Conservation (phyloP, 2,113 vertebrate species). For the Megaptera novaeangliae region DNA sequence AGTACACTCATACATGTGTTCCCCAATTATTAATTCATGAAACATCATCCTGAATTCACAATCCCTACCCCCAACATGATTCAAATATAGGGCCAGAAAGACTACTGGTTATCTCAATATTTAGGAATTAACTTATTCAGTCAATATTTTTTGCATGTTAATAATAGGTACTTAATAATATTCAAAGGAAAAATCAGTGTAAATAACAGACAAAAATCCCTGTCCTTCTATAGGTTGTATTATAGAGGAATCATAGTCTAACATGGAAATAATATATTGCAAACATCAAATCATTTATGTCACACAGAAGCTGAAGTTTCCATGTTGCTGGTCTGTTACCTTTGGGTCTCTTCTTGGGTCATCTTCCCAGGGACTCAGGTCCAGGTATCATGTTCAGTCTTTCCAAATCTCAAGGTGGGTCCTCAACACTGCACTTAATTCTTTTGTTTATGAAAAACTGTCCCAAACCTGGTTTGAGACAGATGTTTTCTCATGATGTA, state of each 20-base stretch:
- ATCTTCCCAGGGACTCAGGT: neutral
- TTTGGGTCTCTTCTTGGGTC: neutral
- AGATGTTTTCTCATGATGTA: slow-evolving; percentile 15
- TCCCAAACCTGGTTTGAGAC: neutral
- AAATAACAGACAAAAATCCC: neutral
- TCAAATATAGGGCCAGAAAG: neutral
- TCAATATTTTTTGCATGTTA: neutral
- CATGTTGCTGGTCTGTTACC: too few species aligned
- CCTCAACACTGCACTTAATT: neutral
- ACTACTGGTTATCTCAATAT: neutral
- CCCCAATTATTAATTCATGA: neutral
- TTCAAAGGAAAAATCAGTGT: neutral
- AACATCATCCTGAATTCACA: neutral
- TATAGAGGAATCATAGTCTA: neutral
- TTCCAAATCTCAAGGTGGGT: neutral
- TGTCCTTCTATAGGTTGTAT: neutral
- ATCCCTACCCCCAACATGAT: neutral
- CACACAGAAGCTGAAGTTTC: neutral
- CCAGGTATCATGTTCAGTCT: neutral
- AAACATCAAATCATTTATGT: neutral
- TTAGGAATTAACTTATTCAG: neutral
- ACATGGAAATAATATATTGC: neutral
- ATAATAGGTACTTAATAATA: neutral
- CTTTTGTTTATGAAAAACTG: slow-evolving; percentile 4
- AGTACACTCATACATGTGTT: neutral